Conservation (phyloP, 2,888 invertebrate species). For the Odontomyia ornata region DNA sequence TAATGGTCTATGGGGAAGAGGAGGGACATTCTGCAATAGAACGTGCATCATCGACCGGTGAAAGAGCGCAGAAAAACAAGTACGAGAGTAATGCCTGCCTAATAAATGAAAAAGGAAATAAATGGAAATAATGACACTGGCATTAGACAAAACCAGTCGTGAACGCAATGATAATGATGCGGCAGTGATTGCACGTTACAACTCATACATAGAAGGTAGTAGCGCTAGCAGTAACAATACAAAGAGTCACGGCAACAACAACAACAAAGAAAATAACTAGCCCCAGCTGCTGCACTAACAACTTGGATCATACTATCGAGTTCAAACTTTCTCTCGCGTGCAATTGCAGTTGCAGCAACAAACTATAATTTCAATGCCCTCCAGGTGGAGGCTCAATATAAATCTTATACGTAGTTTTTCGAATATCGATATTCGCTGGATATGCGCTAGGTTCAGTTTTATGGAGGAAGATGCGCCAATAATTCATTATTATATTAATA, state of each 20-base stretch:
- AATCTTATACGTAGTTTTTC: too few relatives aligned
- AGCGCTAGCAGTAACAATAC: not conserved
- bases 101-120: slow-evolving; percentile 27
- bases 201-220: not conserved
- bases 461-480: too few relatives aligned
- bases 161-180: slow-evolving; percentile 44
- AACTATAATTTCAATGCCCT: slow-evolving; percentile 29
- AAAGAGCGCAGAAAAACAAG: slow-evolving; percentile 29
- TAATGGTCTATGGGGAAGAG: slow-evolving; percentile 6
- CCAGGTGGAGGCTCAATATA: not conserved
- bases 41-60: slow-evolving; percentile 1
- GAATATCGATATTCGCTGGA: too few relatives aligned
- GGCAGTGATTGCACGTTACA: slow-evolving; percentile 39
- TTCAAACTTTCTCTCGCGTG: slow-evolving; percentile 32
- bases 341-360: slow-evolving; percentile 28
- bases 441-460: too few relatives aligned
- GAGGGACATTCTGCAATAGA: too few relatives aligned
- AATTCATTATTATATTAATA: too few relatives aligned
- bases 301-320: slow-evolving; percentile 5
- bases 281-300: not conserved
- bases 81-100: not conserved
- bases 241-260: not conserved
- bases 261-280: too few relatives aligned
- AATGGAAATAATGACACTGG: slow-evolving; percentile 48
- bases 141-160: slow-evolving; percentile 46